These are phyloP conservation scores for Nomada lathburiana DNA, from an alignment of 2,888 invertebrate genomes.

Conservation along the genomic window DNA sequence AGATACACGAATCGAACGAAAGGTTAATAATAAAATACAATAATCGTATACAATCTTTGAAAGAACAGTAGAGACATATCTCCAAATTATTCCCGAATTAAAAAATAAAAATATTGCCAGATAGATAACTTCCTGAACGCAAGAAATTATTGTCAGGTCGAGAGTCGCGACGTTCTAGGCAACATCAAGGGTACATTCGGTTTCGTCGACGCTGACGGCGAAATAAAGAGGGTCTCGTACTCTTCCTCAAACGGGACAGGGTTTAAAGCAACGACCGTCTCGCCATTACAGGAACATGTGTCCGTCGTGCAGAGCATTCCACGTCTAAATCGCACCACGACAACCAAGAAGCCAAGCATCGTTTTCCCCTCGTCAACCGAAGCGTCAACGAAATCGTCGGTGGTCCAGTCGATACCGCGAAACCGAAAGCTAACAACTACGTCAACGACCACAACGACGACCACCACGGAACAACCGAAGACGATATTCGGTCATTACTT, in stretches of 20 bases:
- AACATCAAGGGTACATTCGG: constrained; percentile 94
- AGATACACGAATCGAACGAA: too few species aligned
- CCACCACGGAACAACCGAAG: constrained; percentile 79
- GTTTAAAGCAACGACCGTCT: constrained; percentile 84
- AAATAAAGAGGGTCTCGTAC: constrained; percentile 92
- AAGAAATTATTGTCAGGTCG: constrained; percentile 85
- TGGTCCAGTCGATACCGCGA: constrained; percentile 88
- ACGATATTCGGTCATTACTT: constrained; percentile 78
- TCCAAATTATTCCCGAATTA: too few species aligned
- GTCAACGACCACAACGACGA: constrained; percentile 76
- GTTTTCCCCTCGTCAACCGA: constrained; percentile 85
- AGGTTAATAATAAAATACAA: too few species aligned
- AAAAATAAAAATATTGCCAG: too few species aligned
- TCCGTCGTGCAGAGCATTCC: constrained; percentile 83
- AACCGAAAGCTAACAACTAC: constrained; percentile 84
- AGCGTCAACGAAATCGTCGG: constrained; percentile 87
- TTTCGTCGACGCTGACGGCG: constrained; percentile 91
- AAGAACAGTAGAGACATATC: too few species aligned
- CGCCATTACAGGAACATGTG: constrained; percentile 84
- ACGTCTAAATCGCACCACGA: constrained; percentile 83
- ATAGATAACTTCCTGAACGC: constrained; percentile 21
- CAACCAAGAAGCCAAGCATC: constrained; percentile 84
- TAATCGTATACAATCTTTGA: too few species aligned
- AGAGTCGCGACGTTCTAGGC: constrained; percentile 91
- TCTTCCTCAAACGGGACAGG: constrained; percentile 86